These are phyloP conservation scores for Marcusenius ussheri DNA, from an alignment of 2,113 vertebrate genomes.

Conservation along the genomic window DNA sequence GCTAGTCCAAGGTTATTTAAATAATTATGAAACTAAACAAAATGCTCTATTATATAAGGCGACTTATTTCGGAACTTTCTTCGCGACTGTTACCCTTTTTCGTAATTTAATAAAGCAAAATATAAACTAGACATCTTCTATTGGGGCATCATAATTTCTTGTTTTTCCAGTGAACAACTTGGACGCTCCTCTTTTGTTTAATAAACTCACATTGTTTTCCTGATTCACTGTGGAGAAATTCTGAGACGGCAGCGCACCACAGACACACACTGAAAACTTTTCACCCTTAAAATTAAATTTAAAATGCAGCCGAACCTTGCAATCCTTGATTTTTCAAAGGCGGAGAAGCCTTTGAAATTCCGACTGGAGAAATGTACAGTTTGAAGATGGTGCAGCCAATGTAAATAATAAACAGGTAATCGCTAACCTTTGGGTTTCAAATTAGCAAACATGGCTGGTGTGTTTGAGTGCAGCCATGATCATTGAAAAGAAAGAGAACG, in stretches of 20 bases:
- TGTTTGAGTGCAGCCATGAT: slow-evolving; percentile 65
- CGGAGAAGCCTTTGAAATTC: slow-evolving; percentile 36
- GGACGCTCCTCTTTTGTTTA: slow-evolving; percentile 30
- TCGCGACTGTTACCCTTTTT: background rate
- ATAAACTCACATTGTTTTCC: slow-evolving; percentile 65
- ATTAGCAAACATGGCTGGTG: slow-evolving; percentile 73
- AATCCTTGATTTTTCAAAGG: slow-evolving; percentile 42
- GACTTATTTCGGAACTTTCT: slow-evolving; percentile 1
- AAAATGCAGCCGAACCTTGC: slow-evolving; percentile 53
- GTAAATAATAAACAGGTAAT: slow-evolving; percentile 59
- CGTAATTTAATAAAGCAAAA: background rate
- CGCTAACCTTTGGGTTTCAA: slow-evolving; percentile 65
- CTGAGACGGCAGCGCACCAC: slow-evolving; percentile 49
- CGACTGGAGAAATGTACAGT: slow-evolving; percentile 32
- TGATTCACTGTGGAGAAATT: slow-evolving; percentile 42
- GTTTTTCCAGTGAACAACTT: slow-evolving; percentile 6
- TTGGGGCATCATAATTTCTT: background rate
- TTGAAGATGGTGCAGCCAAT: slow-evolving; percentile 45
- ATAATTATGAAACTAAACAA: slow-evolving; percentile 19
- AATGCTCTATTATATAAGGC: background rate
- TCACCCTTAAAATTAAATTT: slow-evolving; percentile 34
- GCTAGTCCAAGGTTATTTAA: slow-evolving; percentile 18
- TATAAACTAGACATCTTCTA: background rate
- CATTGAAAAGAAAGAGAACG: slow-evolving; percentile 56
- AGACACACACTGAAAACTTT: slow-evolving; percentile 54